Evolutionary conservation across 2,113 vertebrate genomes (phyloP), one percentile per base, ranked within the genome.

Genomic region (Lucifuga dentata): DNA sequence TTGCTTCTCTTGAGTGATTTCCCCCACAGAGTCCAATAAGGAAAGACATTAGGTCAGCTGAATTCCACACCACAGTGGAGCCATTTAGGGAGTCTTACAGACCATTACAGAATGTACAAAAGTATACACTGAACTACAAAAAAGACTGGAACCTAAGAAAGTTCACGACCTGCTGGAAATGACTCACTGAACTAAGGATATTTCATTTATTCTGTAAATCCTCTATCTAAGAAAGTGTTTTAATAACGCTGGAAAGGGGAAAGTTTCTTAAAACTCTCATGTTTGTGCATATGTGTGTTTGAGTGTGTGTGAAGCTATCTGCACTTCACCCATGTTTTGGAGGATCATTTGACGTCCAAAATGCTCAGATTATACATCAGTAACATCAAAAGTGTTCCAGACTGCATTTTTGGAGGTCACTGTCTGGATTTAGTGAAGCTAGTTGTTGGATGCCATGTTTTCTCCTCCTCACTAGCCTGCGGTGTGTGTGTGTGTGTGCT

Each of bases 21-120:
- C 74, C 68, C 49, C 67, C 43, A 11, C 70, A 66, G 70, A 65
- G 68, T 62, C 39, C 58, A 68, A 72, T 78, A 56, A 74, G 67
- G 40, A 70, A 75, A 77, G 20, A 72, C 40, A 77, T 84, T 60
- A 59, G 78, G 38, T 67, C 71, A 33, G 53, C 38, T 8, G 44
- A 48, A 52, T 63, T 70, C 41, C 19, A 52, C 50, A 50, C 36
- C 70, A 63, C 70, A 39, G 20, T 0, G 11, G 24, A 65, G 71
- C 46, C 55, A 38, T 88, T 84, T 43, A 38, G 35, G 1, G 20
- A 43, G 46, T 21, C 21, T 65, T 52, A 61, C 66, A 69, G 67
- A 50, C 70, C 43, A 59, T 46, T 65, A 63, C 50, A 15, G 15
- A 57, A 49, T 5, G n/a, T 32, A 65, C 21, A 66, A 48, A 57